Percentiles rank a stretch among this genome's conserved stretches.
These are phyloP conservation scores for Terebella lapidaria DNA, from an alignment of 2,888 invertebrate genomes.

Conservation along the genomic window DNA sequence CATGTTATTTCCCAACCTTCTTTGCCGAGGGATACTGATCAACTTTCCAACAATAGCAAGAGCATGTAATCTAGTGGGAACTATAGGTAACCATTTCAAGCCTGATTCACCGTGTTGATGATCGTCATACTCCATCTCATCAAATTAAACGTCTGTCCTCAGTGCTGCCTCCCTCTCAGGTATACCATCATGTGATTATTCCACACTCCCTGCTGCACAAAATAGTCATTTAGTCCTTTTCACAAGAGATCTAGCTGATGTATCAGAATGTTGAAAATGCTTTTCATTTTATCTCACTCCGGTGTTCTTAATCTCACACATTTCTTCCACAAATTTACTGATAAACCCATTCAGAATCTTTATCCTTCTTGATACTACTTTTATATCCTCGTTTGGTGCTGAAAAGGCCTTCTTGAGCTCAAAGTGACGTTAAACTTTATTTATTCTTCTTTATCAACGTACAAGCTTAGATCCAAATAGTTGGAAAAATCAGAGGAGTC, in stretches of 20 bases:
- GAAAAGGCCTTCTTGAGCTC: too few species aligned
- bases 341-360: constrained; percentile 2
- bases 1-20: not conserved
- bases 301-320: not conserved
- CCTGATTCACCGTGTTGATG: constrained; percentile 28
- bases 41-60: constrained; percentile 29
- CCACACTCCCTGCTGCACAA: constrained; percentile 14
- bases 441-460: constrained; percentile 1
- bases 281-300: not conserved
- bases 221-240: constrained; percentile 20
- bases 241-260: constrained; percentile 3
- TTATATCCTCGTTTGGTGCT: too few species aligned
- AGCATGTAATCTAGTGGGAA: constrained; percentile 44
- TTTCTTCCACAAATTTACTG: not conserved
- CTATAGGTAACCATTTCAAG: constrained; percentile 21
- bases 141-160: constrained; percentile 23
- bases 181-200: constrained; percentile 4
- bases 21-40: not conserved
- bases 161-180: constrained; percentile 12
- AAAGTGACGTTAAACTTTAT: too few species aligned
- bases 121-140: constrained; percentile 19
- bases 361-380: too few species aligned
- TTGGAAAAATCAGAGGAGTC: too few species aligned
- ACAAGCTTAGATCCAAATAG: too few species aligned
- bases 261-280: not conserved